Conservation (phyloP, 1,140 invertebrate species). For the Hylaeus volcanicus region DNA sequence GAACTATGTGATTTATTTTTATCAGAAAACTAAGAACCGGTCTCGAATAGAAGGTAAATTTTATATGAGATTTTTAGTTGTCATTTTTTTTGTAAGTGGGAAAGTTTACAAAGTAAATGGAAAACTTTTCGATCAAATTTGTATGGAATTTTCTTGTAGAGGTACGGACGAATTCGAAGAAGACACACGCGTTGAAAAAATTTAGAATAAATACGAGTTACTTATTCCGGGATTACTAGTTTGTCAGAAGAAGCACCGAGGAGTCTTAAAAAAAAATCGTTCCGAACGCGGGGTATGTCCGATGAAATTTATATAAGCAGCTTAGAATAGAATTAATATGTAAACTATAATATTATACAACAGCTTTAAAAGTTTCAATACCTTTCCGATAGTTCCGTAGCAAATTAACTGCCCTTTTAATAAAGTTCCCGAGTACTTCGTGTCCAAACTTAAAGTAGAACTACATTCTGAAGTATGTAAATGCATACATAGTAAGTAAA, state of each 20-base stretch:
- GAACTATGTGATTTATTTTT: too few species aligned
- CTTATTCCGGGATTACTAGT: neutral
- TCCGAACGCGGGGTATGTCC: neutral
- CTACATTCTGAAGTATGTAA: neutral
- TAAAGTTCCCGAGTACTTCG: neutral
- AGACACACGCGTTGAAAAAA: too few species aligned
- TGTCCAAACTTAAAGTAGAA: neutral
- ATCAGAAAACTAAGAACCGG: too few species aligned
- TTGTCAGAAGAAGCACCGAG: too few species aligned
- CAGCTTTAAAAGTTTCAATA: slow-evolving; percentile 19
- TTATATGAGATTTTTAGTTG: too few species aligned
- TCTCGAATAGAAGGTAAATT: too few species aligned
- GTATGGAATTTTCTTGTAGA: too few species aligned
- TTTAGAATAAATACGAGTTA: too few species aligned
- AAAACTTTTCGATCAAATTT: too few species aligned
- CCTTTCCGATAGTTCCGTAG: slow-evolving; percentile 19
- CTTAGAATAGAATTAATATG: slow-evolving; percentile 23
- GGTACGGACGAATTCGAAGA: too few species aligned
- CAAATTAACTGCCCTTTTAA: slow-evolving; percentile 4
- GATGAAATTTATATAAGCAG: slow-evolving; percentile 12
- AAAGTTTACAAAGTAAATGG: too few species aligned
- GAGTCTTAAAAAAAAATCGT: neutral
- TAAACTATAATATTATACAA: slow-evolving; percentile 10
- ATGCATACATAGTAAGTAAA: neutral
- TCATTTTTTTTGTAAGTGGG: too few species aligned